A percentile compares a stretch with the other conserved stretches of the same genome.
Evolutionary conservation across 1,140 invertebrate genomes (phyloP).

Genomic region (Nixonia krombeini): DNA sequence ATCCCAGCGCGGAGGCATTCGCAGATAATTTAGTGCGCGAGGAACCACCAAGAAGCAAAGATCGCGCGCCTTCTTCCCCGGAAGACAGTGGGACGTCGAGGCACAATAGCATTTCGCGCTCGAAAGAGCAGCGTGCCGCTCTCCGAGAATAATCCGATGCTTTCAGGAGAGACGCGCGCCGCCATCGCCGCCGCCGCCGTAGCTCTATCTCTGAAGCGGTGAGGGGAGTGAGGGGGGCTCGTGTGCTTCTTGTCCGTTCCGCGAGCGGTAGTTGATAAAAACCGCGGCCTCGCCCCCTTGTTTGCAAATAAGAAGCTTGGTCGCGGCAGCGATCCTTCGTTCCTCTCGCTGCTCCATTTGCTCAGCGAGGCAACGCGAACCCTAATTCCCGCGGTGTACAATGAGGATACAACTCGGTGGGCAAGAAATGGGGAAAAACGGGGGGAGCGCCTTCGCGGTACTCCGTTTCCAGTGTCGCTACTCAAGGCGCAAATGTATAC

Average conservation of each 20-base stretch:
- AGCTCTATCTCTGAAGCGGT: too few relatives aligned
- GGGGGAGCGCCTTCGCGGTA: conserved; percentile 1
- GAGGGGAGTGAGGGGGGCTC: too few relatives aligned
- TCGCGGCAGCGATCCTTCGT: too few relatives aligned
- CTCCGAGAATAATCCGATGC: conserved; percentile 13
- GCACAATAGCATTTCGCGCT: conserved; percentile 41
- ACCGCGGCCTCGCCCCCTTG: conserved; percentile 25
- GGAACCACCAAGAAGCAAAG: conserved; percentile 22
- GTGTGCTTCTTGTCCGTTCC: conserved; percentile 6
- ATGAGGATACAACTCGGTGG: conserved; percentile 9
- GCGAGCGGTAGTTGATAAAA: conserved; percentile 10
- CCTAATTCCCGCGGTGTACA: conserved; percentile 33
- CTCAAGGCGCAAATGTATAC: too few relatives aligned
- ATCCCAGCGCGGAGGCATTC: conserved; percentile 14
- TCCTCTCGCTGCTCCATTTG: conserved; percentile 22
- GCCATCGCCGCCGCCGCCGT: conserved; percentile 16
- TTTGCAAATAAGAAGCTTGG: conserved; percentile 41
- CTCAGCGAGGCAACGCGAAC: conserved; percentile 11
- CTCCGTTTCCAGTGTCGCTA: too few relatives aligned
- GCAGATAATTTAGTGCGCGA: conserved; percentile 30
- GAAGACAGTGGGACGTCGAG: conserved; percentile 37
- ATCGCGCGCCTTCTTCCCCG: too few relatives aligned
- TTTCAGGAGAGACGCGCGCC: conserved; percentile 11
- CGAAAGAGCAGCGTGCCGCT: conserved; percentile 32
- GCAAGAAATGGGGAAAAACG: conserved; percentile 11